phyloP scores from a whole-genome alignment of 2,888 invertebrate species.

The Pachliopta kotzebuea region DNA sequence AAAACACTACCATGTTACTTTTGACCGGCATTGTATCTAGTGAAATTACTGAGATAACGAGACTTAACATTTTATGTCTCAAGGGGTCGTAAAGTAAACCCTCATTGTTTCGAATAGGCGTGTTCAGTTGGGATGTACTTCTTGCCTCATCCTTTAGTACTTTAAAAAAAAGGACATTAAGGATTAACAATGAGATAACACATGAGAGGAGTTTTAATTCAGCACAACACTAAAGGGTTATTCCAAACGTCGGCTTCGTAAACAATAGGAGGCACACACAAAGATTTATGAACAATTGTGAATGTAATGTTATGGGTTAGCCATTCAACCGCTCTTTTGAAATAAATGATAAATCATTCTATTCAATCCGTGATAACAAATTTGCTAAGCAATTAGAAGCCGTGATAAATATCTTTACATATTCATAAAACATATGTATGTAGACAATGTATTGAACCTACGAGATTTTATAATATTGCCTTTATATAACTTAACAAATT shows the following conservation, averaged over 20 bases:
- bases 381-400: not conserved
- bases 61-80: no score
- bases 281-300: slow-evolving; percentile 76
- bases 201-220: slow-evolving; percentile 36
- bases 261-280: slow-evolving; percentile 71
- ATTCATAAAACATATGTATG: not conserved
- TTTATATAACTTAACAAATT: no score
- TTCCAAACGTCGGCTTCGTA: slow-evolving; percentile 52
- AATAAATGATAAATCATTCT: slow-evolving; percentile 50
- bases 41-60: no score
- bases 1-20: no score
- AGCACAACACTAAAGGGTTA: slow-evolving; percentile 49
- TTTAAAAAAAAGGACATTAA: no score
- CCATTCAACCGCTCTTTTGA: slow-evolving; percentile 66
- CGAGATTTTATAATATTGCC: not conserved
- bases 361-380: slow-evolving; percentile 32
- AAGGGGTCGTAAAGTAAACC: no score
- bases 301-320: slow-evolving; percentile 72
- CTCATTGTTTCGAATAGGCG: no score
- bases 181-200: not conserved
- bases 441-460: not conserved
- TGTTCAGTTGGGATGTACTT: no score
- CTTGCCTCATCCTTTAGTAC: no score
- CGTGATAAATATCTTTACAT: not conserved
- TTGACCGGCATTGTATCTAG: no score